Percentiles rank a stretch among this genome's conserved stretches.
phyloP scores from a whole-genome alignment of 2,113 vertebrate species.

The Solenodon paradoxus region DNA sequence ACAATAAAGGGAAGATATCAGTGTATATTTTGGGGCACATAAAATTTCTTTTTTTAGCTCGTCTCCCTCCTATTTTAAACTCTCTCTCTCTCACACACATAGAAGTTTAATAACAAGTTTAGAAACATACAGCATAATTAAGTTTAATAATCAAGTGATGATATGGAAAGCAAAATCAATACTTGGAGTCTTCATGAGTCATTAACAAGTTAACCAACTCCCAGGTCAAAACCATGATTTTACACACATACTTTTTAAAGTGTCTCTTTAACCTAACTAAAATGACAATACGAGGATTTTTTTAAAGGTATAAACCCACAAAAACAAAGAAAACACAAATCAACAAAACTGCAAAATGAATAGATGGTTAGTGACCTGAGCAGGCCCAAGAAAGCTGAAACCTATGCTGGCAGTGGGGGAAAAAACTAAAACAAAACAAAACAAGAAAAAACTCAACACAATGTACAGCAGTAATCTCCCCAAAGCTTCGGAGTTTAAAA shows the following conservation, averaged over 20 bases:
- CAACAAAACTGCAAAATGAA: not conserved
- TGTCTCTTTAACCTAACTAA: not conserved
- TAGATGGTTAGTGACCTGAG: not conserved
- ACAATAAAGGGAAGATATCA: not conserved
- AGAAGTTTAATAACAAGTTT: too few relatives aligned
- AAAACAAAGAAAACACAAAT: not conserved
- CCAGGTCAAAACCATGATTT: not conserved
- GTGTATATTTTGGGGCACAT: not conserved
- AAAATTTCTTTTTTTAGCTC: constrained; percentile 19
- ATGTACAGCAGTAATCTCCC: not conserved
- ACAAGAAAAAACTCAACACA: too few relatives aligned
- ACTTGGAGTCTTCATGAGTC: not conserved
- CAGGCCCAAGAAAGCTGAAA: not conserved
- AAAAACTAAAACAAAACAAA: not conserved
- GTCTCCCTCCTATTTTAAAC: not conserved
- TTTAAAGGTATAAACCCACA: not conserved
- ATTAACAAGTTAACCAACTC: not conserved
- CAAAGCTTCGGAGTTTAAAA: not conserved
- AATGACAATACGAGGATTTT: not conserved
- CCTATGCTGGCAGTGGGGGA: not conserved
- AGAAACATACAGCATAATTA: not conserved
- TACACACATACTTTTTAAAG: not conserved
- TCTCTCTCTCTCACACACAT: too few relatives aligned
- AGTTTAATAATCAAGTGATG: not conserved
- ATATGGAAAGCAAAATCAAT: not conserved